These are phyloP conservation scores for Tetranychus cinnabarinus DNA, from an alignment of 1,140 invertebrate genomes.

Conservation along the genomic window DNA sequence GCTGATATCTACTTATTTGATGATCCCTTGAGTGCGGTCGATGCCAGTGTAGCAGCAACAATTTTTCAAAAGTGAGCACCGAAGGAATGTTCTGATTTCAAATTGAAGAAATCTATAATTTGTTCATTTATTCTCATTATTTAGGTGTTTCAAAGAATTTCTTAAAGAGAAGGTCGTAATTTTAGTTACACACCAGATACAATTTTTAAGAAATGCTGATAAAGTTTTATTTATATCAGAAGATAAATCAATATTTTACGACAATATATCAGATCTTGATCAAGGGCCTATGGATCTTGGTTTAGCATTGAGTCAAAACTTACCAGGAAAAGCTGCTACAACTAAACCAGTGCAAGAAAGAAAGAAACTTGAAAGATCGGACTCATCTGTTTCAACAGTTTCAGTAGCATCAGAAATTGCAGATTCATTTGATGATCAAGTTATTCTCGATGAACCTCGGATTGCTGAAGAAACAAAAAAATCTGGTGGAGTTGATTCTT, in stretches of 20 bases:
- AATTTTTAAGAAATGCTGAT: slow-evolving; percentile 40
- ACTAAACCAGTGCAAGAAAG: neutral
- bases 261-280: neutral
- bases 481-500: slow-evolving; percentile 7
- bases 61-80: slow-evolving; percentile 18
- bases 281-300: neutral
- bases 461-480: slow-evolving; percentile 9
- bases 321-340: neutral
- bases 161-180: slow-evolving; percentile 38
- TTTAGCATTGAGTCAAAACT: neutral
- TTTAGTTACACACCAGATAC: slow-evolving; percentile 35
- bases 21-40: slow-evolving; percentile 26
- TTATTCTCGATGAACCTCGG: neutral
- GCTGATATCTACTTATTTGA: slow-evolving; percentile 3
- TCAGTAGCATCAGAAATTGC: neutral
- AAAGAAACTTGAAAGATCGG: neutral
- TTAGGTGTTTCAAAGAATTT: slow-evolving; percentile 19
- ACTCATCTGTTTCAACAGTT: neutral
- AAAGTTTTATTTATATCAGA: slow-evolving; percentile 49
- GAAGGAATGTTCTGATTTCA: neutral
- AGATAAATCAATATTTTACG: slow-evolving; percentile 13
- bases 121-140: neutral
- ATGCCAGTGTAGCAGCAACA: slow-evolving; percentile 23
- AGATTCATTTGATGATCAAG: neutral
- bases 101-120: neutral